Base-by-base conservation (phyloP, 2,113 vertebrate species). In the Psilopogon haemacephalus region DNA sequence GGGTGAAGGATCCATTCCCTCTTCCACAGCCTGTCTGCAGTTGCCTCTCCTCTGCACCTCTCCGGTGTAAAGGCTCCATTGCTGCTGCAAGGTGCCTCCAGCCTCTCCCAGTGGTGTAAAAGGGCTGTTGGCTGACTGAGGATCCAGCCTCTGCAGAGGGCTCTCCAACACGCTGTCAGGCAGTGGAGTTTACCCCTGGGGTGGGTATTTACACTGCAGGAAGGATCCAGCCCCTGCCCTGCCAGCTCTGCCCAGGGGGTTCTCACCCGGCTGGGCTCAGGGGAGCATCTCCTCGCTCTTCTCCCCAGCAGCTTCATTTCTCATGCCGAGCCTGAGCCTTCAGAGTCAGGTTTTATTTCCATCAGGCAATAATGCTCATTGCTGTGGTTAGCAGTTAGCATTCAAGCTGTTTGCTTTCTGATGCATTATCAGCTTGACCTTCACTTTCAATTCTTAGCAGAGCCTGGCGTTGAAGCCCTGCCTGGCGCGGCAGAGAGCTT, bases 361-460 rank as follows among this genome's bases (percentile, higher is more conserved):
- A 72, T 94, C 93, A 92, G 94, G 93, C 84, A 79, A 64, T 96
- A 84, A 89, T 64, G 94, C 95, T 97, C 96, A 90, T 96, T 96
- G 90, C 90, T 80, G 94, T 95, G 89, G 94, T 96, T 96, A 95
- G 90, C 87, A 89, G 95, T 86, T 93, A 88, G 94, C 92, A 74
- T 88, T 96, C 97, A 96, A 95, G 90, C 97, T 95, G 94, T 97
- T 96, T 97, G 88, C 94, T 96, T 88, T 95, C 94, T 89, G 90
- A 86, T 96, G 91, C 91, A 71, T 96, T 94, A 94, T 91, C 95
- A 95, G 87, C 90, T 95, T 96, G 95, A 97, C 96, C 95, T 96
- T 95, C 94, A 92, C 65, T 89, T 96, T 93, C 89, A 94, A 80
- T 92, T 90, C 91, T 88, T 92, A 93, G 93, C 89, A n/a, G 63